These are phyloP conservation scores for Cephus cinctus DNA, from an alignment of 1,140 invertebrate genomes.

Conservation along the genomic window DNA sequence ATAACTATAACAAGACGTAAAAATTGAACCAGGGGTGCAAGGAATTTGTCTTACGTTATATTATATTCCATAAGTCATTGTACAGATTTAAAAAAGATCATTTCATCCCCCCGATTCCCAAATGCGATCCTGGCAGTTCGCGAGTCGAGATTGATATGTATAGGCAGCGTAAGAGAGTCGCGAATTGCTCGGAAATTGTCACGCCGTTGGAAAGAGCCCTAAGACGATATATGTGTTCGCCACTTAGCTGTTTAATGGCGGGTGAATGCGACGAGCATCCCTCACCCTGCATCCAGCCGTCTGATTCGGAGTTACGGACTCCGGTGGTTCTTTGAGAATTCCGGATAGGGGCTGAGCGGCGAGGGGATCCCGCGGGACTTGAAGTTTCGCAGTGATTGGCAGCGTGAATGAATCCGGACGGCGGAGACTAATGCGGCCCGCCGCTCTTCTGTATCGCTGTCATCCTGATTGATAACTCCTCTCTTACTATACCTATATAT, in stretches of 20 bases:
- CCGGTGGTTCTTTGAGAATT: too few species aligned
- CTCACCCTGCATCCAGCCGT: too few species aligned
- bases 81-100: too few species aligned
- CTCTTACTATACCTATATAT: too few species aligned
- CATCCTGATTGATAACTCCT: slow-evolving; percentile 39
- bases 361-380: slow-evolving; percentile 1
- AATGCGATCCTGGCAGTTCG: too few species aligned
- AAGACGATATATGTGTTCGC: slow-evolving; percentile 12
- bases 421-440: slow-evolving; percentile 32
- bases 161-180: background rate
- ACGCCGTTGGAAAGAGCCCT: slow-evolving; percentile 1
- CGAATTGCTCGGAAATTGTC: too few species aligned
- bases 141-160: background rate
- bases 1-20: too few species aligned
- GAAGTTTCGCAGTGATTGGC: slow-evolving; percentile 31
- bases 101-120: too few species aligned
- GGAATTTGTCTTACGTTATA: too few species aligned
- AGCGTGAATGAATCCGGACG: slow-evolving; percentile 30
- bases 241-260: background rate
- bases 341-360: too few species aligned
- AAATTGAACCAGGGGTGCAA: too few species aligned
- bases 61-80: too few species aligned
- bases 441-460: slow-evolving; percentile 25
- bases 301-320: background rate
- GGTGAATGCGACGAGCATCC: background rate